phyloP scores from a whole-genome alignment of 2,888 invertebrate genomes.

The Liodrosophila aerea region DNA sequence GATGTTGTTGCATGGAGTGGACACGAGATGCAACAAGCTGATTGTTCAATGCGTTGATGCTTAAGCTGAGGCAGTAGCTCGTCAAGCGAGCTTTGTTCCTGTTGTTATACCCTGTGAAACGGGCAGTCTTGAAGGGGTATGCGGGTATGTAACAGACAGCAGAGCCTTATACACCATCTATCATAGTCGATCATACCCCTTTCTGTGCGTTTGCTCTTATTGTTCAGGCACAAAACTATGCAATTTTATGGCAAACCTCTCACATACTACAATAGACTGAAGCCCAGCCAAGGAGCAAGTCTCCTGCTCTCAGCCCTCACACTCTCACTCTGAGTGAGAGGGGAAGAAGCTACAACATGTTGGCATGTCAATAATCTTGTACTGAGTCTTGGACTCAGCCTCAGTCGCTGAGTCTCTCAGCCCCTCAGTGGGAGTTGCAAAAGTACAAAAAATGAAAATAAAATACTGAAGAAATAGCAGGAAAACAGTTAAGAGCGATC shows the following conservation, averaged over 20 bases:
- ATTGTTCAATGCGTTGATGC: slow-evolving; percentile 43
- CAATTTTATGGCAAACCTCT: slow-evolving; percentile 76
- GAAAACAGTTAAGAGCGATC: neutral
- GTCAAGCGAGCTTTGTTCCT: slow-evolving; percentile 64
- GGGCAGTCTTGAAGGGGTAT: neutral
- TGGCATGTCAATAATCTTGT: slow-evolving; percentile 76
- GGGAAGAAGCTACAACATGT: slow-evolving; percentile 68
- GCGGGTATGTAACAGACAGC: too few species aligned
- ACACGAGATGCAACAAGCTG: slow-evolving; percentile 67
- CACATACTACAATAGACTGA: slow-evolving; percentile 59
- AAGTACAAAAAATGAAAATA: neutral
- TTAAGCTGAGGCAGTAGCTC: slow-evolving; percentile 43
- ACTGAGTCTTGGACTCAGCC: slow-evolving; percentile 24
- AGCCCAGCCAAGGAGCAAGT: slow-evolving; percentile 24
- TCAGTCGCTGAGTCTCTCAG: slow-evolving; percentile 2
- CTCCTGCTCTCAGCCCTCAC: slow-evolving; percentile 4
- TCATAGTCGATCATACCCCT: slow-evolving; percentile 29
- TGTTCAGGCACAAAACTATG: slow-evolving; percentile 50
- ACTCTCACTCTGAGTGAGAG: too few species aligned
- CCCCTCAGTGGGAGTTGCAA: slow-evolving; percentile 50
- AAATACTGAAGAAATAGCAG: slow-evolving; percentile 22
- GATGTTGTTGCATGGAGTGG: slow-evolving; percentile 13
- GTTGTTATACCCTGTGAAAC: slow-evolving; percentile 36
- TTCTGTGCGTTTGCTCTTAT: slow-evolving; percentile 1
- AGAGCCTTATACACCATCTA: slow-evolving; percentile 4